A percentile compares a stretch with the other conserved stretches of the same genome.
phyloP scores from a whole-genome alignment of 1,140 invertebrate species.

The Solenopsis invicta region DNA sequence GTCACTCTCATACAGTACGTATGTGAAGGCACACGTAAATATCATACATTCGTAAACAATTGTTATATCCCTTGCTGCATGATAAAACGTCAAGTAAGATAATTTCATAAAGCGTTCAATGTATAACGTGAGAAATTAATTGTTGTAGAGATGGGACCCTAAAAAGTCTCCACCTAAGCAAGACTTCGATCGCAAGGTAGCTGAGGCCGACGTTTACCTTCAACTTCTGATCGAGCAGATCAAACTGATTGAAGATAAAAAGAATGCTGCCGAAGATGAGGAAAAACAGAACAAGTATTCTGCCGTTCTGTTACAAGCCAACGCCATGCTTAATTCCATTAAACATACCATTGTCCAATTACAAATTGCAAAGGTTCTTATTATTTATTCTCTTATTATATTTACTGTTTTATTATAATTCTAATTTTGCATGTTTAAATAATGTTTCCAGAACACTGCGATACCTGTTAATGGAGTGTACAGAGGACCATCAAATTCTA shows the following conservation, averaged over 20 bases:
- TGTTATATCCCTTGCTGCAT: background rate
- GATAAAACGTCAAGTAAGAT: background rate
- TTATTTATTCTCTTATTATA: constrained; percentile 25
- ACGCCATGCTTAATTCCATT: constrained; percentile 89
- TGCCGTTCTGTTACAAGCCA: constrained; percentile 82
- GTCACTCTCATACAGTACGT: constrained; percentile 91
- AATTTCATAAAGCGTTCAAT: background rate
- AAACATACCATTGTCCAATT: constrained; percentile 99
- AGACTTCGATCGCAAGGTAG: constrained; percentile 96
- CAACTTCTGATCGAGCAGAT: constrained; percentile 98
- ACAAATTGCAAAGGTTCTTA: constrained; percentile 97
- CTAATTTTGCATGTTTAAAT: background rate
- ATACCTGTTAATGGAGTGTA: constrained; percentile 95
- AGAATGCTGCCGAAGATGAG: constrained; percentile 75
- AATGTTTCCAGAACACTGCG: constrained; percentile 92
- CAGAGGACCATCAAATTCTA: constrained; percentile 87
- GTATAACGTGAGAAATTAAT: background rate
- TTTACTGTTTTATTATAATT: background rate
- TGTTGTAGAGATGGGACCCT: constrained; percentile 88
- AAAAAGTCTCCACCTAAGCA: constrained; percentile 89
- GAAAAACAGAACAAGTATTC: constrained; percentile 82
- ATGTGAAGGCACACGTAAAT: background rate
- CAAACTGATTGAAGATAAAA: constrained; percentile 88
- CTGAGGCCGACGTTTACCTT: constrained; percentile 98
- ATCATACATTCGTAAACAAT: background rate